phyloP scores from a whole-genome alignment of 2,797 vertebrate species.

The Gambusia yucatana region DNA sequence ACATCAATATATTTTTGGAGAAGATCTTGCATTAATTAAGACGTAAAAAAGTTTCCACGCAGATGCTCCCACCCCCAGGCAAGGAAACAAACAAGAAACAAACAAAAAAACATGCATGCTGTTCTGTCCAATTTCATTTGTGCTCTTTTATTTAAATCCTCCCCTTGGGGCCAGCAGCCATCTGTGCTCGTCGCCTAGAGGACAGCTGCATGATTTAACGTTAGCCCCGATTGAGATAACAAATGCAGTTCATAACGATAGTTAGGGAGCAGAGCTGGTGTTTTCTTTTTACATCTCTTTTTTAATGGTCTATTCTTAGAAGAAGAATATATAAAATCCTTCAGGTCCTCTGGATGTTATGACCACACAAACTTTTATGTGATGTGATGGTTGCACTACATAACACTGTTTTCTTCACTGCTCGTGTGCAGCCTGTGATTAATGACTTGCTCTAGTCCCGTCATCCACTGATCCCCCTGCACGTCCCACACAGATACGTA shows the following conservation, averaged over 20 bases:
- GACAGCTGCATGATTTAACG: conserved; percentile 46
- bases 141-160: conserved; percentile 16
- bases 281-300: background rate
- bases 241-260: conserved; percentile 11
- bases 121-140: conserved; percentile 38
- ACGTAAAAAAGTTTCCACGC: conserved; percentile 19
- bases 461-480: conserved; percentile 39
- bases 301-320: background rate
- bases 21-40: conserved; percentile 26
- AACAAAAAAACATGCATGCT: conserved; percentile 12
- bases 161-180: conserved; percentile 48
- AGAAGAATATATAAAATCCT: background rate
- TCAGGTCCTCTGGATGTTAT: background rate
- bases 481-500: conserved; percentile 18
- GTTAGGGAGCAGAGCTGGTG: background rate
- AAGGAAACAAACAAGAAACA: conserved; percentile 16
- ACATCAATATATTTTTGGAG: conserved; percentile 20
- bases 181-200: conserved; percentile 53
- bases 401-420: conserved; percentile 25
- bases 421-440: conserved; percentile 46
- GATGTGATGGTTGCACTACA: conserved; percentile 16
- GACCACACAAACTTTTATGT: background rate
- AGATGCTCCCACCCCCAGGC: conserved; percentile 12
- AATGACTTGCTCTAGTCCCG: conserved; percentile 59
- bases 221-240: conserved; percentile 28